Evolutionary conservation across 2,113 vertebrate species (phyloP), one percentile per base, ranked within the genome.

Genomic region (Amia ocellicauda): DNA sequence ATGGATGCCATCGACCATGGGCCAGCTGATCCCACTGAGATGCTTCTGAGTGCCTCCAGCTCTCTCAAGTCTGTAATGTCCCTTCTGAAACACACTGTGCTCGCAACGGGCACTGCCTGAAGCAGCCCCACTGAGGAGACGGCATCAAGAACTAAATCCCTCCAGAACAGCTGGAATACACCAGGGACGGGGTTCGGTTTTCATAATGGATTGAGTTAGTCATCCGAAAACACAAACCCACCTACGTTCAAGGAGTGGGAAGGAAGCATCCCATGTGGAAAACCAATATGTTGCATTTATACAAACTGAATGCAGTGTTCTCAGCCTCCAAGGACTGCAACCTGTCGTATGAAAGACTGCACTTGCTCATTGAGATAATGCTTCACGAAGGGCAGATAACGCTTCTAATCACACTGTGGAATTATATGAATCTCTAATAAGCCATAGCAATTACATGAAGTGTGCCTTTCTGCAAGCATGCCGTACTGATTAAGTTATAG

Each of bases 121-220:
- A 67, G 52, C 22, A 43, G 36, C 40, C 24, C 14, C 16, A 8
- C 70, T 45, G 50, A 69, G 78, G 74, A 66, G 64, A 17, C 16
- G 69, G 63, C 73, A 62, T 68, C 67, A 60, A 68, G 69, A 13
- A 62, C 72, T 59, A 62, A 70, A 76, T 75, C 72, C 73, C 69
- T 78, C 74, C 73, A 64, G 60, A 72, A 74, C 60, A 75, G 45
- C 67, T 20, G 54, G 75, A 72, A 68, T 73, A 26, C 17, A 72
- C 73, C 74, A 66, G 41, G 40, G 49, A 71, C 52, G 55, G 69
- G 77, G 80, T 73, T 80, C 73, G 68, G 72, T 67, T 70, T 87
- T 86, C 78, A 89, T 88, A 86, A 88, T 89, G 88, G 80, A 89
- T 87, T 69, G 73, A 70, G 43, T 63, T 70, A 86, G 82, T 80